Percentiles rank a stretch among this genome's conserved stretches.
phyloP scores from a whole-genome alignment of 2,113 vertebrate genomes.

The Grallaria varia region DNA sequence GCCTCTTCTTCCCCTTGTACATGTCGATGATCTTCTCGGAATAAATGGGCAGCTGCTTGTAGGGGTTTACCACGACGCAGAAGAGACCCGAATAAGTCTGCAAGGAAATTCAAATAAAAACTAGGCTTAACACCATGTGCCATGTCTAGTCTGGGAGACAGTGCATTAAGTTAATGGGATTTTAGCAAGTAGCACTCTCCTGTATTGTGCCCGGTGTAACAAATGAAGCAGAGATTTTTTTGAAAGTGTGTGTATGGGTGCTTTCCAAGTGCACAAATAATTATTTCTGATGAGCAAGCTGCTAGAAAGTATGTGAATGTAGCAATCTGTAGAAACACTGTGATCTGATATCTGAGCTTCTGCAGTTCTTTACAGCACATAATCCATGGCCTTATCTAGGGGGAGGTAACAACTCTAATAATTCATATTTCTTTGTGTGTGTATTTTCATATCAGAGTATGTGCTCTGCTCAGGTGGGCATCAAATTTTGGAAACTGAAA shows the following conservation, averaged over 20 bases:
- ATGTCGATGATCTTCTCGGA: conserved; percentile 97
- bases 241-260: neutral
- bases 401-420: neutral
- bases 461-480: neutral
- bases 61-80: conserved; percentile 95
- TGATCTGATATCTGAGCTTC: neutral
- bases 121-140: fast-evolving
- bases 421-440: neutral
- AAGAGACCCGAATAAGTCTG: conserved; percentile 97
- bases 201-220: neutral
- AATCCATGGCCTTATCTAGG: neutral
- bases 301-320: neutral
- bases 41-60: conserved; percentile 96
- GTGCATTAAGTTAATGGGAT: neutral
- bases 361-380: neutral
- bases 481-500: neutral
- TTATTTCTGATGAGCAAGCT: neutral
- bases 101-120: neutral
- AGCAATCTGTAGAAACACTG: neutral
- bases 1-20: conserved; percentile 98
- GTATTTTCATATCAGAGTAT: neutral
- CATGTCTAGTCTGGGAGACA: neutral
- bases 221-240: neutral
- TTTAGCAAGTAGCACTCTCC: neutral
- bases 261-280: neutral